Evolutionary conservation across 1,140 invertebrate species (phyloP), one percentile per base, ranked within the genome.

Genomic region (Stratiolaelaps scimitus): DNA sequence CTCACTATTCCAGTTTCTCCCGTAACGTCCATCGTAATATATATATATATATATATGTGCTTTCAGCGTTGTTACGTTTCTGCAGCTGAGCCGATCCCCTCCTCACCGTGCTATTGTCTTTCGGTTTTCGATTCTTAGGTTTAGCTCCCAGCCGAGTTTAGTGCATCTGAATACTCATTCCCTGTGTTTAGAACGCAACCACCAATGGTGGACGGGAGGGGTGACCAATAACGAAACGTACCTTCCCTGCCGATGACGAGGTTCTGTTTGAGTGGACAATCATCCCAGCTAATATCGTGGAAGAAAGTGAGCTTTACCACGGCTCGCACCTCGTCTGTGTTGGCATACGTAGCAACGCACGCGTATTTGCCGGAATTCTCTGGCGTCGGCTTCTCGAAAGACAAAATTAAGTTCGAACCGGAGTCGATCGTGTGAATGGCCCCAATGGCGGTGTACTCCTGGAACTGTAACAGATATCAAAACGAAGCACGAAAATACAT

Each of bases 231-330:
- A 64, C 65, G 23, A 15, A 6, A 6, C 65, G 67, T 82, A 71
- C 83, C 88, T 68, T 87, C 82, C 65, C 81, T 78, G 4, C 83
- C 83, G 28, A 86, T 79, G n/a, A 85, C 84, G 0, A 89, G 85
- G 73, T 81, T 85, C 75, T 93, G 90, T 73, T 86, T 83, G 69
- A 78, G 77, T n/a, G 88, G 88, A 0, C 88, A 88, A 74, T 92
- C 84, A 23, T 81, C 82, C 82, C 84, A 92, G 53, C 83, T 87
- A 28, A 92, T 88, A 26, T 85, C 83, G 71, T 87, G 69, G 85
- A 84, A 71, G 83, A 81, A 70, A 89, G 81, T 69, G 77, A 78
- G 40, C 88, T 85, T 44, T 79, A 80, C 45, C 81, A 83, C 65
- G 75, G 78, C 48, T 89, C 74, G 28, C 75, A 74, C 71, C 29